Evolutionary conservation across 2,797 vertebrate species (phyloP), one percentile per base, ranked within the genome.

Genomic region (Falco berigora): DNA sequence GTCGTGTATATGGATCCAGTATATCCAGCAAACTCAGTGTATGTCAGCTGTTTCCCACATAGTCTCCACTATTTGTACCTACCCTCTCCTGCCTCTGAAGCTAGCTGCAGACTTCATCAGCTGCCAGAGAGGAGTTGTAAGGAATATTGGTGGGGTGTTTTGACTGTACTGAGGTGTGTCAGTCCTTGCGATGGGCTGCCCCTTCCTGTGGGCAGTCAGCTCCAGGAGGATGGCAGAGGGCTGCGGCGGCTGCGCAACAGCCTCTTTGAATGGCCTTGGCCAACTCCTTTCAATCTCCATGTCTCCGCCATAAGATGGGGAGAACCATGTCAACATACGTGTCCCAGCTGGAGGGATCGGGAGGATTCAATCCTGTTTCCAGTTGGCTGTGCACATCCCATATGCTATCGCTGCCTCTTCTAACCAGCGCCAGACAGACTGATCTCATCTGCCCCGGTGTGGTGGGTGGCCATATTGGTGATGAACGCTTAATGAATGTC

Each of bases 381-480:
- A 78, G 14, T 77, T 93, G 90, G 88, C 88, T 74, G 22, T 69
- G 50, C 72, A 10, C 90, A 49, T 56, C 92, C 94, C 75, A 80
- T 74, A 56, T 91, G 81, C 77, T 82, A 21, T 72, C 71, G 9
- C 83, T 52, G 61, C 94, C 95, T 84, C 90, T 88, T 27, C 77
- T 75, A 11, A 4, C 67, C 80, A 49, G 92, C 8, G 63, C 94
- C 93, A 91, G 94, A 68, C 85, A 56, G 66, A 15, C 92, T 25
- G 28, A 56, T 36, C 88, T 93, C 81, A 24, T 94, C 84, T 87
- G 58, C 75, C 72, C 81, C 27, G 7, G 71, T 10, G 12, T 92
- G 82, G 96, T 92, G 95, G 85, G 92, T 88, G 93, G 82, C 88
- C 14, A 5, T 46, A n/a, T 20, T 25, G n/a, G 30, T 52, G 61